Conservation (phyloP, 1,140 invertebrate species). For the Bombus fervidus region DNA sequence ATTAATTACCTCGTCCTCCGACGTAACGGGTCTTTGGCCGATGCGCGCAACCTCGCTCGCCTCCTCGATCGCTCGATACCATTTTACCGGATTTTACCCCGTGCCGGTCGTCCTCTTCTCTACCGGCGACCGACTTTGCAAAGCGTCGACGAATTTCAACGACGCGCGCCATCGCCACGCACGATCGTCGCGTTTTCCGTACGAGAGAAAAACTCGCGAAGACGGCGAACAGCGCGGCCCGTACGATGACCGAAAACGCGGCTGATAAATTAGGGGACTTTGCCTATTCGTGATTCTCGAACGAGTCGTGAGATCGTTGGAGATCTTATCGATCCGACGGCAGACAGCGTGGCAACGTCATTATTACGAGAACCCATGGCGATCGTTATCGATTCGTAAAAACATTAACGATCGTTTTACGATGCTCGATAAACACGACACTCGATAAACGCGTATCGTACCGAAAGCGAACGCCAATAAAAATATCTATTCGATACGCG, state of each 20-base stretch:
- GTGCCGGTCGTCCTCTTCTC: background rate
- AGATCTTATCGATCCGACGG: constrained; percentile 60
- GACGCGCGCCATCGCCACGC: too few relatives aligned
- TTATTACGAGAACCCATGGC: constrained; percentile 57
- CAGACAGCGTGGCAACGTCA: constrained; percentile 57
- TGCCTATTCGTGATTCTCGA: constrained; percentile 51
- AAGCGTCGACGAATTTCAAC: too few relatives aligned
- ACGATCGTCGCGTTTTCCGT: fast-evolving
- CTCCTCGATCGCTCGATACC: constrained; percentile 52
- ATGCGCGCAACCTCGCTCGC: constrained; percentile 60
- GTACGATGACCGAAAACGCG: background rate
- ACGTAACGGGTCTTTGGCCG: constrained; percentile 80
- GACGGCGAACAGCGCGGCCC: too few relatives aligned
- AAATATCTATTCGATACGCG: constrained; percentile 43
- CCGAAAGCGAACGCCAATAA: constrained; percentile 55
- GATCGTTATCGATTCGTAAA: constrained; percentile 66
- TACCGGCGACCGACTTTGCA: background rate
- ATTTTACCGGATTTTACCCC: constrained; percentile 72
- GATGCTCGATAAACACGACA: constrained; percentile 45
- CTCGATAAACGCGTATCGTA: constrained; percentile 37
- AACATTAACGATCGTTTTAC: constrained; percentile 63
- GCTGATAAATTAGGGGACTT: constrained; percentile 26
- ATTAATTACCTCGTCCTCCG: constrained; percentile 81
- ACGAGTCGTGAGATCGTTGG: constrained; percentile 52
- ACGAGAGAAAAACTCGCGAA: background rate